phyloP scores from a whole-genome alignment of 1,140 invertebrate species.

The Amyelois transitella region DNA sequence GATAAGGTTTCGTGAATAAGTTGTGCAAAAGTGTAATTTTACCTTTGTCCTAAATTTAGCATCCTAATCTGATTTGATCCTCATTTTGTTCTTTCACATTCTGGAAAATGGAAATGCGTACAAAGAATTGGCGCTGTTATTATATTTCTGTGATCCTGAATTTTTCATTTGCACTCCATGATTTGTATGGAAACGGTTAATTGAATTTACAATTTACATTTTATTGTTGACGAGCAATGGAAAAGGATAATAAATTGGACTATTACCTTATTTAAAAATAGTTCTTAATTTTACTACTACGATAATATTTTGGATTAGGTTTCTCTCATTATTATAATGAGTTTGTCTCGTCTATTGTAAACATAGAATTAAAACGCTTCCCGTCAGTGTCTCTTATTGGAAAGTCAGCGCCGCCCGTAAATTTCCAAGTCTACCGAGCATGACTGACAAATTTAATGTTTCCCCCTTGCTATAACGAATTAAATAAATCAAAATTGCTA shows the following conservation, averaged over 20 bases:
- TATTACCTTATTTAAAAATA: no score
- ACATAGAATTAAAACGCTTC: no score
- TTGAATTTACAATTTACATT: background rate
- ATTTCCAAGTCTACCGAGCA: background rate
- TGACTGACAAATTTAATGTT: slow-evolving; percentile 22
- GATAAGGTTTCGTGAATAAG: no score
- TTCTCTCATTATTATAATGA: no score
- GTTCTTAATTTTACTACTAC: no score
- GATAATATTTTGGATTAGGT: no score
- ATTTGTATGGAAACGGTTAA: background rate
- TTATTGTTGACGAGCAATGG: background rate
- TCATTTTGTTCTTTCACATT: slow-evolving; percentile 42
- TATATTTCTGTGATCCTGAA: background rate
- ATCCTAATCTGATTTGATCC: slow-evolving; percentile 43
- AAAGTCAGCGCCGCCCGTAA: background rate
- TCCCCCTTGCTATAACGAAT: slow-evolving; percentile 20
- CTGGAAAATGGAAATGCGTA: slow-evolving; percentile 36
- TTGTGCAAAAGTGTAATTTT: slow-evolving; percentile 25
- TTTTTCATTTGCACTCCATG: background rate
- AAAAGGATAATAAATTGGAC: no score
- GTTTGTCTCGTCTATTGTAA: no score
- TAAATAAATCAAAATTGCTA: slow-evolving; percentile 35
- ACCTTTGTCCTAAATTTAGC: slow-evolving; percentile 26
- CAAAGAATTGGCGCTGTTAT: slow-evolving; percentile 21
- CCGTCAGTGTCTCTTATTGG: background rate